Evolutionary conservation across 2,888 invertebrate species (phyloP).

Genomic region (Lasioglossum calceatum): DNA sequence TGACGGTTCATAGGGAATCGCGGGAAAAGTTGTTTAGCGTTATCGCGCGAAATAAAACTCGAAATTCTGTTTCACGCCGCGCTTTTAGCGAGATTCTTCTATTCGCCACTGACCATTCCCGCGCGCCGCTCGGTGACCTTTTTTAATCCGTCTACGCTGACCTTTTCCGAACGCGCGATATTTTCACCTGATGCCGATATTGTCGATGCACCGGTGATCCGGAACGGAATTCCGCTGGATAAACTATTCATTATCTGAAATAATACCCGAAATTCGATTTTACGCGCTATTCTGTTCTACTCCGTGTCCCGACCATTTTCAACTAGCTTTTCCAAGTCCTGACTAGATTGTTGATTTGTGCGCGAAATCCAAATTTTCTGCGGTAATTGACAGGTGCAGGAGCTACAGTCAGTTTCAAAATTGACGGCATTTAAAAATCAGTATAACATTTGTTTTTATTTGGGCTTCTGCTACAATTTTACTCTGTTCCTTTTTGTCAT

Average conservation of each 20-base stretch:
- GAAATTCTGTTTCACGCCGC: conserved; percentile 27
- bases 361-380: neutral
- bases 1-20: conserved; percentile 66
- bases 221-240: neutral
- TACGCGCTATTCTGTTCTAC: neutral
- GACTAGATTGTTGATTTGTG: neutral
- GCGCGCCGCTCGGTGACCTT: neutral
- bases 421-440: neutral
- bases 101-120: conserved; percentile 14
- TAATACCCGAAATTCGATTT: neutral
- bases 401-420: neutral
- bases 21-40: conserved; percentile 63
- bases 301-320: neutral
- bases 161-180: neutral
- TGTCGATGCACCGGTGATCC: neutral
- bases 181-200: neutral
- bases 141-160: neutral
- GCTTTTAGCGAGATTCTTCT: conserved; percentile 4
- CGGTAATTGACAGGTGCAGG: neutral
- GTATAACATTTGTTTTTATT: neutral
- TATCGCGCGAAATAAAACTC: conserved; percentile 56
- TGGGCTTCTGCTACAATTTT: neutral
- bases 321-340: neutral
- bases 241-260: neutral
- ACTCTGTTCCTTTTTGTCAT: neutral